These are phyloP conservation scores for Canis aureus DNA, from an alignment of 2,113 vertebrate genomes.

Conservation along the genomic window DNA sequence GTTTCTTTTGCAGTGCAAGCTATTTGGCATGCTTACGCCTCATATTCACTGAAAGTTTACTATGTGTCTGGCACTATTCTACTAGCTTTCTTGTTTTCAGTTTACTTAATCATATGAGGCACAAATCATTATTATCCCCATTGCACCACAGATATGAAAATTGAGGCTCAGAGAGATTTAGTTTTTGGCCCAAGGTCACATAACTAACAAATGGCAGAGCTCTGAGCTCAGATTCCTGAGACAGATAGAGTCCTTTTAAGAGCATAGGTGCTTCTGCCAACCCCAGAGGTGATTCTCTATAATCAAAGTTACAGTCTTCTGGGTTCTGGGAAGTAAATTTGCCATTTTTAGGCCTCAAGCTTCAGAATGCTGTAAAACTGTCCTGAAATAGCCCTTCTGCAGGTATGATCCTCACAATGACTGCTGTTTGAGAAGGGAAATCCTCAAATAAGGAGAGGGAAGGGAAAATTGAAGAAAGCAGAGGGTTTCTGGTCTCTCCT, in stretches of 20 bases:
- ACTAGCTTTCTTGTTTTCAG: neutral
- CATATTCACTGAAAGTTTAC: neutral
- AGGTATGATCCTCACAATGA: neutral
- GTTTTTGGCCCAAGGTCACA: neutral
- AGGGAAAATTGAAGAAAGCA: neutral
- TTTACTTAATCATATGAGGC: neutral
- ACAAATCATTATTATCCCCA: neutral
- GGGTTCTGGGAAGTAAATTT: neutral
- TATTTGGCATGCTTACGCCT: neutral
- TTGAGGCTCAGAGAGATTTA: neutral
- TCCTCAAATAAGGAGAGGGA: neutral
- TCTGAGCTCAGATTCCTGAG: slow-evolving; percentile 31
- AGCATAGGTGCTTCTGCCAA: neutral
- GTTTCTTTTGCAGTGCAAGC: neutral
- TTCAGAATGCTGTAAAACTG: neutral
- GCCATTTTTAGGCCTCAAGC: neutral
- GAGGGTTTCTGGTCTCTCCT: neutral
- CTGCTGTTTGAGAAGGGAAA: neutral
- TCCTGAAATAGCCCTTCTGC: slow-evolving; percentile 27
- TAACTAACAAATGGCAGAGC: neutral
- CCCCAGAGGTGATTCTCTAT: neutral
- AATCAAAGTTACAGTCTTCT: neutral
- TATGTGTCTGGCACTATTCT: neutral
- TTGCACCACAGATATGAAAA: neutral
- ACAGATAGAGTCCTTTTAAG: neutral